Conservation (phyloP, 2,113 vertebrate species). For the Pseudorhombus dupliciocellatus region DNA sequence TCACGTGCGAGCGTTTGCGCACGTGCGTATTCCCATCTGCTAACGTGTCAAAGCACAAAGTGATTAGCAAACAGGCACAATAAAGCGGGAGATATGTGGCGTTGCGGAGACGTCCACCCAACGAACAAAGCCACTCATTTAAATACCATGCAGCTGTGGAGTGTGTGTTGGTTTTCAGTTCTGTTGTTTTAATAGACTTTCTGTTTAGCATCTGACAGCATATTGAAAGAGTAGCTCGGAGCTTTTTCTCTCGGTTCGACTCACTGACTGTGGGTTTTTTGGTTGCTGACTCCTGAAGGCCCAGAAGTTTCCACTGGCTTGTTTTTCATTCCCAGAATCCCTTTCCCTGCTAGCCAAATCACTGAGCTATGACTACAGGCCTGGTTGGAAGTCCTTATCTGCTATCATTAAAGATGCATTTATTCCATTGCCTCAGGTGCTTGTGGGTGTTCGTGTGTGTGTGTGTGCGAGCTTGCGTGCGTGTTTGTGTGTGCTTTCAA, state of each 20-base stretch:
- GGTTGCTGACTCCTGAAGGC: slow-evolving; percentile 76
- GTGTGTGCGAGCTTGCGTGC: slow-evolving; percentile 14
- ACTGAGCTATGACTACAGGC: slow-evolving; percentile 82
- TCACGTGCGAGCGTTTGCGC: slow-evolving; percentile 15
- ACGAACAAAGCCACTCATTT: slow-evolving; percentile 16
- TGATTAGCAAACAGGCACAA: slow-evolving; percentile 64
- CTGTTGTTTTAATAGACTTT: slow-evolving; percentile 65
- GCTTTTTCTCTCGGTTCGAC: slow-evolving; percentile 71
- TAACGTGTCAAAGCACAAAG: slow-evolving; percentile 49
- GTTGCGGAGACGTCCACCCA: slow-evolving; percentile 34
- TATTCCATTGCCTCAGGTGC: slow-evolving; percentile 80
- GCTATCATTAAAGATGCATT: slow-evolving; percentile 83
- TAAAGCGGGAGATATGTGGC: slow-evolving; percentile 43
- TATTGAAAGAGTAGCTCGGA: slow-evolving; percentile 61
- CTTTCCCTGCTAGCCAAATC: slow-evolving; percentile 77
- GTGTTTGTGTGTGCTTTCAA: slow-evolving; percentile 46
- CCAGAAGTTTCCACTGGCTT: slow-evolving; percentile 77
- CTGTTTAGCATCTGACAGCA: slow-evolving; percentile 68
- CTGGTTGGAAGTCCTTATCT: slow-evolving; percentile 82
- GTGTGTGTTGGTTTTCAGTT: slow-evolving; percentile 27
- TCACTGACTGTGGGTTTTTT: slow-evolving; percentile 74
- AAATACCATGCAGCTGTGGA: slow-evolving; percentile 39
- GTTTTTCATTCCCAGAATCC: slow-evolving; percentile 79
- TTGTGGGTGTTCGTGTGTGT: slow-evolving; percentile 64
- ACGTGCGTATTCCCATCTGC: slow-evolving; percentile 52